phyloP scores from a whole-genome alignment of 2,888 invertebrate genomes.

The Drosophila bunnanda region DNA sequence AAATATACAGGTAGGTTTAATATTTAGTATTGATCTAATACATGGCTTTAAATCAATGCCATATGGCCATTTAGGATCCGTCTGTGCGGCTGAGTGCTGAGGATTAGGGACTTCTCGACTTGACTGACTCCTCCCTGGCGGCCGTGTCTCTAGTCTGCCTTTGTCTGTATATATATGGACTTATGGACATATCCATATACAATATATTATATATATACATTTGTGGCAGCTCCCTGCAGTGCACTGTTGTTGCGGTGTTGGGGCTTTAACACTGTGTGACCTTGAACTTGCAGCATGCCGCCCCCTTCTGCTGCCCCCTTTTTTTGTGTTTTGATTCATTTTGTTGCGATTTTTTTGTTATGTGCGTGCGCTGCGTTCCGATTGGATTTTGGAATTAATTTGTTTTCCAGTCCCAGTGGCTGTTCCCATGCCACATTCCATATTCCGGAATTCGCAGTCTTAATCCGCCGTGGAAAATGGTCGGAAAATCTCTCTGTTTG shows the following conservation, averaged over 20 bases:
- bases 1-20: neutral
- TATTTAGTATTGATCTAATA: fast-evolving
- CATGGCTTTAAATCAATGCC: neutral
- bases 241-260: constrained; percentile 1
- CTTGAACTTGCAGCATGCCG: constrained; percentile 60
- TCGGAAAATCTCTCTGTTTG: constrained; percentile 15
- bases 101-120: constrained; percentile 1
- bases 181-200: too few relatives aligned
- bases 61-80: neutral
- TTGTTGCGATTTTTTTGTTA: constrained; percentile 20
- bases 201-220: neutral
- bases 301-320: neutral
- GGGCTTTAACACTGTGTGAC: constrained; percentile 32
- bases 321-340: constrained; percentile 3
- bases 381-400: constrained; percentile 57
- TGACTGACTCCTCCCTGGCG: neutral
- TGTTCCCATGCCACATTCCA: neutral
- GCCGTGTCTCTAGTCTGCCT: neutral
- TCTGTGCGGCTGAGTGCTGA: constrained; percentile 11
- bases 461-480: neutral
- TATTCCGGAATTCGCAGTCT: neutral
- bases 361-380: constrained; percentile 48
- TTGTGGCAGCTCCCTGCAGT: constrained; percentile 3
- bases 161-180: neutral
- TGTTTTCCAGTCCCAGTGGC: constrained; percentile 18